These are phyloP conservation scores for Archaeoteleia sp. DNA, from an alignment of 2,888 invertebrate species.

Conservation along the genomic window DNA sequence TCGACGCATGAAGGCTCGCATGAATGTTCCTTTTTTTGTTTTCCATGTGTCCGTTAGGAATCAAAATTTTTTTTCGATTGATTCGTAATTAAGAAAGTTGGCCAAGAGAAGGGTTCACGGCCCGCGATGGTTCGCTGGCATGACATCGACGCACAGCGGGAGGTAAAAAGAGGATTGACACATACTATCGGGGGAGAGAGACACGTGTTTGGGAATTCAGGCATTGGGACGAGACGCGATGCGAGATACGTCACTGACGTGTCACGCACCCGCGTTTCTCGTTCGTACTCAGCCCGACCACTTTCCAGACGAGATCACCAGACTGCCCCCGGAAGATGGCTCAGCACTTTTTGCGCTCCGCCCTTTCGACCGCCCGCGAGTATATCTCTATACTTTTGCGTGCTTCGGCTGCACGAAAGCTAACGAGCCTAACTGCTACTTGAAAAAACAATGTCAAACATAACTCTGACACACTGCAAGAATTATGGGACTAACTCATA, in stretches of 20 bases:
- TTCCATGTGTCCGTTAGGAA: conserved; percentile 10
- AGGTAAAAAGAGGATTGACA: conserved; percentile 57
- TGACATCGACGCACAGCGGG: conserved; percentile 50
- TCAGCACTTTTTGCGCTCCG: conserved; percentile 72
- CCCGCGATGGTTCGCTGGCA: conserved; percentile 18
- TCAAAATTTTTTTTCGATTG: conserved; percentile 27
- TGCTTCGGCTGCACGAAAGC: conserved; percentile 40
- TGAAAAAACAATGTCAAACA: conserved; percentile 26
- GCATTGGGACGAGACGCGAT: conserved; percentile 44
- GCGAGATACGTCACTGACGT: conserved; percentile 51
- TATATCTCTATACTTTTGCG: conserved; percentile 34
- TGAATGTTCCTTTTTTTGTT: too few relatives aligned
- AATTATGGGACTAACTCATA: too few relatives aligned
- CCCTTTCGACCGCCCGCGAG: conserved; percentile 59
- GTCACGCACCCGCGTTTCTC: conserved; percentile 56
- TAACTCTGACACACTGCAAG: not conserved
- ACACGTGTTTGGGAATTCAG: conserved; percentile 57
- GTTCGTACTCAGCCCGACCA: conserved; percentile 43
- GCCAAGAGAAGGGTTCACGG: conserved; percentile 26
- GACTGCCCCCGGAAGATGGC: conserved; percentile 65
- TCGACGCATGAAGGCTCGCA: too few relatives aligned
- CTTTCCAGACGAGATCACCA: conserved; percentile 54
- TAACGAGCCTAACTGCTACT: conserved; percentile 39
- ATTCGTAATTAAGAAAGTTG: conserved; percentile 40
- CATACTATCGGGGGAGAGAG: conserved; percentile 49